Evolutionary conservation across 2,888 invertebrate genomes (phyloP), one percentile per base, ranked within the genome.

Genomic region (Rhingia rostrata): DNA sequence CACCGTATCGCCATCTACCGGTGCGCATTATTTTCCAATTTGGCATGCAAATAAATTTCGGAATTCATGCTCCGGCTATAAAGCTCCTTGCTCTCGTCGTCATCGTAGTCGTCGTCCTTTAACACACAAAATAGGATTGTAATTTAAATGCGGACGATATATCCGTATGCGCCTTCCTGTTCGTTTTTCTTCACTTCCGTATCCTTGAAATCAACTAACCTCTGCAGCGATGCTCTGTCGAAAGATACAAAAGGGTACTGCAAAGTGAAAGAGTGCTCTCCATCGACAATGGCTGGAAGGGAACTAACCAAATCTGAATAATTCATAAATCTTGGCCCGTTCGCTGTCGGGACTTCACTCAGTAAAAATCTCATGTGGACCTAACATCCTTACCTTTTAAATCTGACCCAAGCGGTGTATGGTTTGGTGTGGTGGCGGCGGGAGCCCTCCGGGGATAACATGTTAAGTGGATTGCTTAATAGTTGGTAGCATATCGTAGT

Each of bases 21-120:
- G 70, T 53, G 70, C 73, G 73, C 80, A 80, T 85, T 80, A 75
- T 85, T 70, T 85, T 85, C 70, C 74, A 85, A 85, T 85, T 80
- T 85, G 80, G 70, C 80, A 80, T 85, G 84, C 84, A 85, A 80
- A 85, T 85, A 84, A 84, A 79, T 84, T 73, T 79, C 51, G 63
- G 60, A 78, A 66, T 67, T 73, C 82, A 83, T 83, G 78, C 75
- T 60, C 60, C 60, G 53, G 58, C 75, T 63, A 70, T 69, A 81
- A 75, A 58, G 64, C 63, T 81, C 45, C 67, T 73, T 61, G 1
- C 1, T 22, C 1, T 22, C 22, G 22, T 22, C 22, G 22, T 22
- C 49, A 33, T 33, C 64, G 49, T 72, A 41, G 63, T 45, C 58
- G 49, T 22, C 45, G 14, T 6, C 49, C 49, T 49, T 58, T 22